A percentile compares a stretch with the other conserved stretches of the same genome.
Conservation (phyloP, 2,113 vertebrate species). For the Argyrosomus japonicus region DNA sequence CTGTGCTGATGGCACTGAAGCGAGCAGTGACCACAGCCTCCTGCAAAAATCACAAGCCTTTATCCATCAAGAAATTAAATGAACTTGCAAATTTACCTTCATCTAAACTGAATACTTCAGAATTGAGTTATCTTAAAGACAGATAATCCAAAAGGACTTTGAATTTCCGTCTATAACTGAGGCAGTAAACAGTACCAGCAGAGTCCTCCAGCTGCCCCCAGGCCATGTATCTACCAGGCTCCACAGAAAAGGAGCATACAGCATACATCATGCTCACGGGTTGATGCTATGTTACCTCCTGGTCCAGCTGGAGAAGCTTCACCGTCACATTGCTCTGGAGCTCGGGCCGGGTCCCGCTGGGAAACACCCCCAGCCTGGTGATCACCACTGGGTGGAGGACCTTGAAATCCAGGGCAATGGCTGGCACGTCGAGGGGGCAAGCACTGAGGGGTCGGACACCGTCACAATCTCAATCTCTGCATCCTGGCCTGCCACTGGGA, state of each 20-base stretch:
- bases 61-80: conserved; percentile 9
- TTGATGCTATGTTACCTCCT: conserved; percentile 86
- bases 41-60: conserved; percentile 75
- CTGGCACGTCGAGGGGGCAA: conserved; percentile 85
- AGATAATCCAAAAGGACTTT: conserved; percentile 14
- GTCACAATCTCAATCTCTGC: conserved; percentile 90
- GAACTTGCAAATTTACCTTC: not conserved
- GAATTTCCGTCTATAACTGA: conserved; percentile 19
- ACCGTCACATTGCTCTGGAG: conserved; percentile 94
- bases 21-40: conserved; percentile 92
- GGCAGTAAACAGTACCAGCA: conserved; percentile 28
- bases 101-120: not conserved
- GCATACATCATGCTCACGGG: conserved; percentile 12
- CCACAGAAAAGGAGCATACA: conserved; percentile 20
- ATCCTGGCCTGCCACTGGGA: conserved; percentile 74
- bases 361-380: conserved; percentile 93
- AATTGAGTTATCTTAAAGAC: not conserved
- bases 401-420: conserved; percentile 93
- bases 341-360: conserved; percentile 79
- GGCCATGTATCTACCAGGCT: conserved; percentile 27
- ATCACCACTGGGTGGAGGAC: conserved; percentile 96
- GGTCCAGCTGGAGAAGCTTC: conserved; percentile 93
- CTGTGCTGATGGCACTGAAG: conserved; percentile 91
- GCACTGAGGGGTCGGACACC: conserved; percentile 82
- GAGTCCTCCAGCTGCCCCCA: conserved; percentile 49